Evolutionary conservation across 1,140 invertebrate species (phyloP), one percentile per base, ranked within the genome.

Genomic region (Oncopodura yosiiana): DNA sequence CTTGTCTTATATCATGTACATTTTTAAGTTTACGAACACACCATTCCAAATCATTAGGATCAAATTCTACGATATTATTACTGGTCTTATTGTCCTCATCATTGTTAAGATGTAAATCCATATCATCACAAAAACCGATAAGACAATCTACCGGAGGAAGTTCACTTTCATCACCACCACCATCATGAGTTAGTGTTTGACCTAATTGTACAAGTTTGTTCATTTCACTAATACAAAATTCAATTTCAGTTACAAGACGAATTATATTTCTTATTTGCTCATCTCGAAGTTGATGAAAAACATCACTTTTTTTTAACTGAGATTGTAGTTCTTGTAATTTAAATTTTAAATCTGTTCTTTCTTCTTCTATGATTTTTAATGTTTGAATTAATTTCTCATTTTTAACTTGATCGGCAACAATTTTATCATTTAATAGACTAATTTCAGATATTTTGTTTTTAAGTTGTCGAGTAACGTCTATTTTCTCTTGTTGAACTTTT

Each of bases 151-250:
- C 55, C 9, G 45, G 29, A 16, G 56, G 56, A n/a, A 58, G 56
- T 49, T 62, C 56, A 4, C 56, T n/a, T n/a, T n/a, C n/a, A n/a
- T n/a, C n/a, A n/a, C n/a, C n/a, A n/a, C n/a, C n/a, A n/a, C n/a
- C n/a, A n/a, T n/a, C 60, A 23, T 38, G 21, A n/a, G 26, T 16
- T 12, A 62, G 23, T 16, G 27, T 42, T 43, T 59, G 38, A 12
- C 48, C 48, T 14, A 62, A 16, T 11, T 38, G 12, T 27, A 62
- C 30, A 4, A 50, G 30, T 27, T 58, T 52, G n/a, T 41, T 49
- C 14, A 62, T 19, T 4, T 62, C 60, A 16, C 11, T 38, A n/a
- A 58, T 39, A 45, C 56, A 56, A 3, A 62, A 52, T 19, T 59
- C 60, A 18, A 62, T 45, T 45, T 62, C 56, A 3, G 53, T 53